Percentiles rank a stretch among this genome's conserved stretches.
These are phyloP conservation scores for Campylomormyrus numenius DNA, from an alignment of 2,113 vertebrate species.

Conservation along the genomic window DNA sequence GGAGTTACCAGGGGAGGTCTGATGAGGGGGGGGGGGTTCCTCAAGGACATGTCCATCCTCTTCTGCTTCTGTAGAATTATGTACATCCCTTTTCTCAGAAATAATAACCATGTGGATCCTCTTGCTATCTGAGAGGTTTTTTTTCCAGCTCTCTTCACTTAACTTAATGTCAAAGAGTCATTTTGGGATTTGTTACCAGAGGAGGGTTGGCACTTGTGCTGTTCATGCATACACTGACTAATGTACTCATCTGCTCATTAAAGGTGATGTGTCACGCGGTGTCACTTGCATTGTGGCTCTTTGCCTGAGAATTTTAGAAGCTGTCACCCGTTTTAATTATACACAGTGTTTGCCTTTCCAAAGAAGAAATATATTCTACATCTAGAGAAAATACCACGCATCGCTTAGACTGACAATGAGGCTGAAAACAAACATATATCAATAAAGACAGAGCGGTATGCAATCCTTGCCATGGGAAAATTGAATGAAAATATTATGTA, in stretches of 20 bases:
- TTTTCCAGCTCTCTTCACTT: background rate
- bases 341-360: background rate
- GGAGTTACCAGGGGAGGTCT: background rate
- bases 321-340: background rate
- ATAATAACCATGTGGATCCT: background rate
- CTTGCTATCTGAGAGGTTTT: background rate
- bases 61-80: background rate
- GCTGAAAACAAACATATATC: background rate
- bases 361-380: background rate
- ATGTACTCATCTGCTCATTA: background rate
- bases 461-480: background rate
- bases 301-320: background rate
- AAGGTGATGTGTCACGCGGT: background rate
- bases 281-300: background rate
- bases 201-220: background rate
- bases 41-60: background rate
- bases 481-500: conserved; percentile 1
- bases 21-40: background rate
- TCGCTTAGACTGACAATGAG: background rate
- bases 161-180: background rate
- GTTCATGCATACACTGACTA: background rate
- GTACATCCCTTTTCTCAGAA: background rate
- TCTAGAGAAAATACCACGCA: background rate
- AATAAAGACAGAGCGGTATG: background rate
- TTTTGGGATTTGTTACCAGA: background rate